Conservation (phyloP, 1,140 invertebrate species). For the Saccostrea echinata region DNA sequence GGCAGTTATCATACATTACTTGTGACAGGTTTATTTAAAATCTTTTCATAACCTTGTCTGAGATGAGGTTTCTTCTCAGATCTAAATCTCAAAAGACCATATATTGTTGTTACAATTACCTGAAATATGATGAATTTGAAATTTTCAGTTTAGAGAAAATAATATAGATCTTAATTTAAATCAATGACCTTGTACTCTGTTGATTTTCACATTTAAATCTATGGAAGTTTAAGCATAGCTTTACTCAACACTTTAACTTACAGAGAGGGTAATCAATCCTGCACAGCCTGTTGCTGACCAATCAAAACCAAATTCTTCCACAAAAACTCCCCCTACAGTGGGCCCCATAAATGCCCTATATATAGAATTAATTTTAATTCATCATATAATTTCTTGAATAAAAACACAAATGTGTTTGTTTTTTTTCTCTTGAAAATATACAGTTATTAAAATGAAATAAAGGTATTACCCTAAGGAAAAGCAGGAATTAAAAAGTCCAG, state of each 20-base stretch:
- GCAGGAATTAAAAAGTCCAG: slow-evolving; percentile 69
- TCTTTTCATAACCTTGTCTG: no score
- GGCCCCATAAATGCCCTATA: slow-evolving; percentile 46
- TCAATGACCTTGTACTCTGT: no score
- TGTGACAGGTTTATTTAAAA: no score
- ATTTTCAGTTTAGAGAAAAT: no score
- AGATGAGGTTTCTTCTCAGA: no score
- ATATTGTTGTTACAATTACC: no score
- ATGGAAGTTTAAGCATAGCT: neutral
- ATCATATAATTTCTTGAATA: no score
- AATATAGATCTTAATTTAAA: no score
- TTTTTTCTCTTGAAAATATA: neutral
- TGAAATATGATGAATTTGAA: no score
- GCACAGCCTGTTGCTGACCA: slow-evolving; percentile 30
- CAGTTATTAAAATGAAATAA: neutral
- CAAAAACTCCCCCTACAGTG: slow-evolving; percentile 35
- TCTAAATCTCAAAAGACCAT: no score
- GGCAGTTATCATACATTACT: no score
- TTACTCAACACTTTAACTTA: neutral
- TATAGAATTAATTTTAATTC: neutral
- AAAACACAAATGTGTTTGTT: neutral
- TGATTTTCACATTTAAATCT: no score
- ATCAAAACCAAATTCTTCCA: slow-evolving; percentile 33
- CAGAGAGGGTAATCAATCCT: slow-evolving; percentile 1
- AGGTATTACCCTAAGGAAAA: slow-evolving; percentile 68